Evolutionary conservation across 2,888 invertebrate genomes (phyloP).

Genomic region (Phaedon cochleariae): DNA sequence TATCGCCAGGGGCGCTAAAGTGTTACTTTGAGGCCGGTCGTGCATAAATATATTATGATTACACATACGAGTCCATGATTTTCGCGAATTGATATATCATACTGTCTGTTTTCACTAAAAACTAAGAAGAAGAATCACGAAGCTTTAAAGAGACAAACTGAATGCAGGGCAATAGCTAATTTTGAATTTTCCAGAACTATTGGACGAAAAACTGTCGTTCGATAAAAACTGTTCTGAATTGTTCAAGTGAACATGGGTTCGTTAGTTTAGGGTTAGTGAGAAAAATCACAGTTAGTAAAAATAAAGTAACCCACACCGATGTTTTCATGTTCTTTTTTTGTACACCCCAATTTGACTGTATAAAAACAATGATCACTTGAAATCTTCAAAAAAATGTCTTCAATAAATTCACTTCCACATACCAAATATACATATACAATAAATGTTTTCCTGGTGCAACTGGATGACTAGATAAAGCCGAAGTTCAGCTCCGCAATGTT

Average conservation of each 20-base stretch:
- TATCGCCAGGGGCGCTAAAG: no score
- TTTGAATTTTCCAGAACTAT: conserved; percentile 21
- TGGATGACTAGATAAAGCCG: not conserved
- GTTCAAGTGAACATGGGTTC: not conserved
- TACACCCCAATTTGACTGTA: not conserved
- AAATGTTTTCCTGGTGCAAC: not conserved
- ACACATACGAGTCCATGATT: no score
- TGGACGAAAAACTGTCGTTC: not conserved
- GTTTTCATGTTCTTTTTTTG: not conserved
- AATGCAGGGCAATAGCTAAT: conserved; percentile 19
- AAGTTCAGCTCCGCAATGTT: no score
- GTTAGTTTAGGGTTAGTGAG: not conserved
- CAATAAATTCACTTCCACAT: not conserved
- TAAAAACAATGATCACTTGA: not conserved
- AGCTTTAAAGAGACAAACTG: conserved; percentile 52
- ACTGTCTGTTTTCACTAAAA: conserved; percentile 1
- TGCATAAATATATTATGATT: no score
- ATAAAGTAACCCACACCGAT: not conserved
- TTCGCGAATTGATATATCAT: not conserved
- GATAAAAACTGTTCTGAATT: not conserved
- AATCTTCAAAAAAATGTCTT: not conserved
- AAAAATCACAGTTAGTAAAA: not conserved
- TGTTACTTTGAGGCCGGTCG: no score
- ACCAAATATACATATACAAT: not conserved
- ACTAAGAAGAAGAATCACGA: conserved; percentile 72